Evolutionary conservation across 1,140 invertebrate species (phyloP).

Genomic region (Caenorhabditis tropicalis): DNA sequence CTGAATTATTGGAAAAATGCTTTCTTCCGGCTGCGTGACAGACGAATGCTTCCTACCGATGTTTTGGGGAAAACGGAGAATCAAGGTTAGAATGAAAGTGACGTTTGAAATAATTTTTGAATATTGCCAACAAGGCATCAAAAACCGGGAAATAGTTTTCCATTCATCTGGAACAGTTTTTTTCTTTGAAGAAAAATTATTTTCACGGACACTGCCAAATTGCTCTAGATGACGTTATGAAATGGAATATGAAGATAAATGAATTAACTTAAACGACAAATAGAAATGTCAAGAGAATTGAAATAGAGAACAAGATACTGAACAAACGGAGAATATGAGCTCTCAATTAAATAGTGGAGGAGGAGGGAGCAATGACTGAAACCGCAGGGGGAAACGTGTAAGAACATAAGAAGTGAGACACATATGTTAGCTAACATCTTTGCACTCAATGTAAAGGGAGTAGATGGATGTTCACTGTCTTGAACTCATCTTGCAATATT

Average conservation of each 20-base stretch:
- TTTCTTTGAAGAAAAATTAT: no score
- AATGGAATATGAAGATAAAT: not conserved
- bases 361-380: not conserved
- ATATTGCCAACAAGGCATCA: no score
- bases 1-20: conserved; percentile 33
- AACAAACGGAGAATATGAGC: conserved; percentile 40
- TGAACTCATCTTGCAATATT: conserved; percentile 34
- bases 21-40: not conserved
- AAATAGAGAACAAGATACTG: conserved; percentile 40
- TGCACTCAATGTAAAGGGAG: conserved; percentile 6
- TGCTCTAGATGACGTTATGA: not conserved
- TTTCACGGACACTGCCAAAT: no score
- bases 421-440: conserved; percentile 25
- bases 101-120: no score
- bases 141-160: no score
- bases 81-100: no score
- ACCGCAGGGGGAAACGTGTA: not conserved
- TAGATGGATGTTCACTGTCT: conserved; percentile 11
- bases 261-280: not conserved
- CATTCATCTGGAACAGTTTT: no score
- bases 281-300: conserved; percentile 1
- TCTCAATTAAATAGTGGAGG: conserved; percentile 33
- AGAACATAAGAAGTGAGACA: conserved; percentile 30
- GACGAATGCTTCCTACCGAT: not conserved
- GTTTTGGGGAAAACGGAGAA: not conserved